Evolutionary conservation across 2,113 vertebrate genomes (phyloP).

Genomic region (Zapornia atra): DNA sequence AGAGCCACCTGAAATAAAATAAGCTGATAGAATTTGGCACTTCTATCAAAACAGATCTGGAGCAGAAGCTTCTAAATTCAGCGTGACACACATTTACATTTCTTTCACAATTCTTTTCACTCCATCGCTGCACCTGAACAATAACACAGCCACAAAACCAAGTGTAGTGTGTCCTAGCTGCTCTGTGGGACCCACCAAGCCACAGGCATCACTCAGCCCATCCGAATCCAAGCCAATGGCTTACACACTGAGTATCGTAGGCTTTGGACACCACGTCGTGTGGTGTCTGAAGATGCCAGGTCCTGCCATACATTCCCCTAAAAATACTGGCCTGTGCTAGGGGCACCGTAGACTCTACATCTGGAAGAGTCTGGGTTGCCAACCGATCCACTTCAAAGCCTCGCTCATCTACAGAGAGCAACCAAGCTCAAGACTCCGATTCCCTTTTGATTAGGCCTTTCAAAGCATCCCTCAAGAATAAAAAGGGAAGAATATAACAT

Average conservation of each 20-base stretch:
- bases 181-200: background rate
- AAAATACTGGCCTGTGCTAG: accelerated
- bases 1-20: slow-evolving; percentile 49
- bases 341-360: background rate
- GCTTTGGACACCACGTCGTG: accelerated
- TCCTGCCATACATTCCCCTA: background rate
- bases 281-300: accelerated
- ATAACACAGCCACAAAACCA: background rate
- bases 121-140: background rate
- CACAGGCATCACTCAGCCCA: accelerated
- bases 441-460: slow-evolving; percentile 34
- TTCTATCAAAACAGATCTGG: slow-evolving; percentile 23
- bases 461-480: background rate
- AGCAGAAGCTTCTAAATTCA: slow-evolving; percentile 22
- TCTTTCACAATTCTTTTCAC: background rate
- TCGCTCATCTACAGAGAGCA: background rate
- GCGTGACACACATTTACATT: background rate
- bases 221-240: accelerated
- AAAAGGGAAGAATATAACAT: background rate
- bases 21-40: slow-evolving; percentile 49
- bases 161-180: accelerated
- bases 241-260: accelerated
- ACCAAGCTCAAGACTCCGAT: background rate
- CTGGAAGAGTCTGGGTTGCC: background rate
- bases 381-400: background rate